These are phyloP conservation scores for Cerceris ruficornis DNA, from an alignment of 2,888 invertebrate species.

Conservation along the genomic window DNA sequence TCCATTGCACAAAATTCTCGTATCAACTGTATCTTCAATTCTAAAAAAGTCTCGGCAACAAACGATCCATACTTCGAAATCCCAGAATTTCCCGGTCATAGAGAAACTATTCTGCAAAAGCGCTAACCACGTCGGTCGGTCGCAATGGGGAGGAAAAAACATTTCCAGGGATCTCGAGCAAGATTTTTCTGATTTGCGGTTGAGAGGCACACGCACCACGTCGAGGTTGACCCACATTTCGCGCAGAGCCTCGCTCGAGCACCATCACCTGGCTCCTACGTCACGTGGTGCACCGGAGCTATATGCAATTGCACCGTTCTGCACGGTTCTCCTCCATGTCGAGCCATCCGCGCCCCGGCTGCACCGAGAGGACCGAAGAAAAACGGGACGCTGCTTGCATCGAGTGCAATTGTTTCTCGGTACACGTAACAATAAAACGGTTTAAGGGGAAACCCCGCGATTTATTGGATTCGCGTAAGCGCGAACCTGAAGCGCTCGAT, in stretches of 20 bases:
- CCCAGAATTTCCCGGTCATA: too few relatives aligned
- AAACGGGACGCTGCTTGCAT: slow-evolving; percentile 28
- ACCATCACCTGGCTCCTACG: slow-evolving; percentile 53
- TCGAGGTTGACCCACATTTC: slow-evolving; percentile 59
- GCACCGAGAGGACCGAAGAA: background rate
- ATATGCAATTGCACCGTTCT: background rate
- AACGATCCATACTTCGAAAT: too few relatives aligned
- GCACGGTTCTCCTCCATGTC: background rate
- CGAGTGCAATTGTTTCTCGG: slow-evolving; percentile 39
- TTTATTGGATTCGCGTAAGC: background rate
- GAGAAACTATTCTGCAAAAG: too few relatives aligned
- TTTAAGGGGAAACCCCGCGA: background rate
- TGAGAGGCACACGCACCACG: slow-evolving; percentile 56
- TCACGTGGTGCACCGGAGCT: slow-evolving; percentile 44
- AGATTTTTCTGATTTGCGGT: slow-evolving; percentile 47
- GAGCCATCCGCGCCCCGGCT: background rate
- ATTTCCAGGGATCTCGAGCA: slow-evolving; percentile 21
- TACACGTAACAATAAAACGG: slow-evolving; percentile 9
- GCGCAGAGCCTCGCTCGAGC: slow-evolving; percentile 52
- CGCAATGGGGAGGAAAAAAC: slow-evolving; percentile 5
- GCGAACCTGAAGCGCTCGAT: background rate
- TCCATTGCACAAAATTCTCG: too few relatives aligned
- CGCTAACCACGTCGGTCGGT: background rate
- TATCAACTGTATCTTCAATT: too few relatives aligned
- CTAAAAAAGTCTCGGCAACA: too few relatives aligned